A percentile compares a stretch with the other conserved stretches of the same genome.
Conservation (phyloP, 2,113 vertebrate species). For the human region DNA sequence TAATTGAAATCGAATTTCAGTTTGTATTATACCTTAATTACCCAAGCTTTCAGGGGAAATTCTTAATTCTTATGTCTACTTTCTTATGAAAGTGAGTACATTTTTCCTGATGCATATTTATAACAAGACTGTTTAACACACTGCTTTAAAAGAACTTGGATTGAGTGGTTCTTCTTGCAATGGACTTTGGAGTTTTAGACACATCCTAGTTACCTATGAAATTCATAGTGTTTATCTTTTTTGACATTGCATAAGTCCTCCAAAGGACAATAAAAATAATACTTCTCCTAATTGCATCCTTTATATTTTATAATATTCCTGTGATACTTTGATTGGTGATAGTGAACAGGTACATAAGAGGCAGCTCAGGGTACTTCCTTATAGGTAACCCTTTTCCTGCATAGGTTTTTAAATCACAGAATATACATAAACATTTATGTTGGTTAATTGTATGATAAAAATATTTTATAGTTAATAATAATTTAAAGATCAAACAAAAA, state of each 20-base stretch:
- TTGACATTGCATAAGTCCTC: background rate
- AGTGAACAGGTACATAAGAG: background rate
- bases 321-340: background rate
- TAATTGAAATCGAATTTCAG: conserved; percentile 64
- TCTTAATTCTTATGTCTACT: conserved; percentile 25
- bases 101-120: background rate
- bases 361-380: background rate
- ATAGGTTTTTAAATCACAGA: background rate
- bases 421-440: background rate
- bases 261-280: background rate
- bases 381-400: background rate
- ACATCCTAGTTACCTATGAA: background rate
- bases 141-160: background rate
- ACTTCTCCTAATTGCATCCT: background rate
- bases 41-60: conserved; percentile 6
- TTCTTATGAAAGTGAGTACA: conserved; percentile 8
- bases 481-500: conserved; percentile 41
- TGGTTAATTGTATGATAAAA: background rate
- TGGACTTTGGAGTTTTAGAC: background rate
- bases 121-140: background rate
- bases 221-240: conserved; percentile 1
- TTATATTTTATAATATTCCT: background rate
- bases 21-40: conserved; percentile 45
- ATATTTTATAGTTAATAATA: conserved; percentile 5
- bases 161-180: background rate